Conservation (phyloP, 2,113 vertebrate genomes). For the Alethe diademata region DNA sequence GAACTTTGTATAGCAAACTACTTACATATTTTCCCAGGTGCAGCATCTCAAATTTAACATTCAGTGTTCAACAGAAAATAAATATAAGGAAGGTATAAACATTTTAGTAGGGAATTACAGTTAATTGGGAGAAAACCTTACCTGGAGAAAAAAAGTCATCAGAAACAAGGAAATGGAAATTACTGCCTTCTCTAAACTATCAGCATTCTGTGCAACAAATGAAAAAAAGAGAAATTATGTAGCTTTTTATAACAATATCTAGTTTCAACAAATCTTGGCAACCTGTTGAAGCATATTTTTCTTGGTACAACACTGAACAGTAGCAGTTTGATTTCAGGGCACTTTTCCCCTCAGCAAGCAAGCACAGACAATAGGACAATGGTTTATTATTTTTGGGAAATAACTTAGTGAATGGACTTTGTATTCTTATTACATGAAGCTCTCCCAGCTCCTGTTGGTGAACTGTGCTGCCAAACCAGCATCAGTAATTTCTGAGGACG, state of each 20-base stretch:
- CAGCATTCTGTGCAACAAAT: neutral
- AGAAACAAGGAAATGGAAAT: neutral
- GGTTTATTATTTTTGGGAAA: neutral
- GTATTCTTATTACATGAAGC: neutral
- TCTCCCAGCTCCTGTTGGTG: neutral
- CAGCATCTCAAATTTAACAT: neutral
- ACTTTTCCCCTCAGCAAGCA: neutral
- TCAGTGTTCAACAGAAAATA: neutral
- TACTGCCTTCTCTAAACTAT: neutral
- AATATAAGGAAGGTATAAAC: neutral
- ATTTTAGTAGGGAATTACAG: neutral
- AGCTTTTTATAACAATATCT: neutral
- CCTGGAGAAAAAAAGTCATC: neutral
- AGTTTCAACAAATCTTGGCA: neutral
- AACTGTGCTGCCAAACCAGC: fast-evolving
- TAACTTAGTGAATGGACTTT: neutral
- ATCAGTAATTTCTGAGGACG: neutral
- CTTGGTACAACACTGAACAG: neutral
- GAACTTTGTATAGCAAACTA: neutral
- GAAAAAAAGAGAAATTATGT: neutral
- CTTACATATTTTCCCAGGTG: neutral
- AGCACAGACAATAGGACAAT: neutral
- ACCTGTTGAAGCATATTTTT: neutral
- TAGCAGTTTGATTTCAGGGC: neutral
- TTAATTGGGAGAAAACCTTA: neutral